phyloP scores from a whole-genome alignment of 1,140 invertebrate species.

The Cotesia glomerata region DNA sequence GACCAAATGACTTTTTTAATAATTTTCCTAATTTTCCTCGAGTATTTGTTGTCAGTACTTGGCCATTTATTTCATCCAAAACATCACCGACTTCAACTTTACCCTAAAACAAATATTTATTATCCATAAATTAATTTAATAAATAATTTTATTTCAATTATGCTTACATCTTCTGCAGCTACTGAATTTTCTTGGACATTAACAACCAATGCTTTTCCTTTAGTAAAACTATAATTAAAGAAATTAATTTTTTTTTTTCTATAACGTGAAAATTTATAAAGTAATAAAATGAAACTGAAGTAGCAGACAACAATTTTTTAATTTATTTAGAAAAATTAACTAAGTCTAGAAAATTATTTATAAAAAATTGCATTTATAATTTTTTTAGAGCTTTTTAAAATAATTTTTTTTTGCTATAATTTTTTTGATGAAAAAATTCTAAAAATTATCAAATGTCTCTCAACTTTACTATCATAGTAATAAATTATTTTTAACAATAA shows the following conservation, averaged over 20 bases:
- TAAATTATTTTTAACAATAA: conserved; percentile 17
- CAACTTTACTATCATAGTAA: background rate
- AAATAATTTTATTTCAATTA: conserved; percentile 36
- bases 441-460: background rate
- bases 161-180: conserved; percentile 65
- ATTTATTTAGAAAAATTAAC: too few relatives aligned
- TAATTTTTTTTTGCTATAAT: too few relatives aligned
- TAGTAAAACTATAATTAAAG: conserved; percentile 63
- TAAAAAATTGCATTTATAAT: too few relatives aligned
- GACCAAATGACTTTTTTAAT: conserved; percentile 60
- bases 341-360: too few relatives aligned
- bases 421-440: too few relatives aligned
- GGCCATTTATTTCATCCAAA: conserved; percentile 70
- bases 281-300: too few relatives aligned
- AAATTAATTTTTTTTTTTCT: conserved; percentile 7
- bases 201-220: conserved; percentile 64
- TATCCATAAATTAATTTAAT: conserved; percentile 22
- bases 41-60: conserved; percentile 57
- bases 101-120: conserved; percentile 56
- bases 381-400: too few relatives aligned
- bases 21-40: conserved; percentile 63
- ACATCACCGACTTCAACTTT: conserved; percentile 69
- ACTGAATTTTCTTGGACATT: conserved; percentile 65
- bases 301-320: too few relatives aligned
- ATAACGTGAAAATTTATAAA: too few relatives aligned